These are phyloP conservation scores for Pseudomyrmex flavicornis DNA, from an alignment of 1,140 invertebrate species.

Conservation along the genomic window DNA sequence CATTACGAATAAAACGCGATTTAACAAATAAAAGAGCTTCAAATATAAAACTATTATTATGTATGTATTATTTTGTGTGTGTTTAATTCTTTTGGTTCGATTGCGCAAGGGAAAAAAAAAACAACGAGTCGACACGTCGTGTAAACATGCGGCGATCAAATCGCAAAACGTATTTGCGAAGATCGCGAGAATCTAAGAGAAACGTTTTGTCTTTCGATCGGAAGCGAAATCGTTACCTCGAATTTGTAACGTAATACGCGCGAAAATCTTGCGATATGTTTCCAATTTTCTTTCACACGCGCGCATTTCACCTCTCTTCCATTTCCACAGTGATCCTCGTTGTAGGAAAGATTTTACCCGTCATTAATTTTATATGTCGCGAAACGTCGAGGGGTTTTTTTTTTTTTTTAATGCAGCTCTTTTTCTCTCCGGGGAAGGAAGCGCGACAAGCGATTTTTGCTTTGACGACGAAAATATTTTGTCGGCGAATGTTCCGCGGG, in stretches of 20 bases:
- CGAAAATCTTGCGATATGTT: not conserved
- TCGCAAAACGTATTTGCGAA: not conserved
- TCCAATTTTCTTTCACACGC: not conserved
- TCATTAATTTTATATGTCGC: slow-evolving; percentile 12
- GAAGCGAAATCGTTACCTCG: slow-evolving; percentile 3
- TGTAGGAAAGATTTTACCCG: not conserved
- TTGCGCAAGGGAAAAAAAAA: not conserved
- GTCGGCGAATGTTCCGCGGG: not conserved
- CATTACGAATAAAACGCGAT: slow-evolving; percentile 23
- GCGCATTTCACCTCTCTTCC: too few relatives aligned
- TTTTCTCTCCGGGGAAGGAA: not conserved
- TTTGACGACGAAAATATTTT: not conserved
- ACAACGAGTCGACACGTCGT: not conserved
- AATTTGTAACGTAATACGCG: not conserved
- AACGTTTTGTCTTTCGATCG: slow-evolving; percentile 13
- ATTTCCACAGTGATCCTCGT: too few relatives aligned
- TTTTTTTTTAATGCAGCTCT: not conserved
- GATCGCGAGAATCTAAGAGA: not conserved
- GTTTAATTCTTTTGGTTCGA: not conserved
- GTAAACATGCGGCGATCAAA: not conserved
- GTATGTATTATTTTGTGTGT: not conserved
- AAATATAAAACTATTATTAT: not conserved
- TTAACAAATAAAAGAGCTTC: not conserved
- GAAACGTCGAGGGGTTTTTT: not conserved
- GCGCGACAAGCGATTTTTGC: too few relatives aligned